Conservation (phyloP, 2,797 vertebrate species). For the Malurus splendens region DNA sequence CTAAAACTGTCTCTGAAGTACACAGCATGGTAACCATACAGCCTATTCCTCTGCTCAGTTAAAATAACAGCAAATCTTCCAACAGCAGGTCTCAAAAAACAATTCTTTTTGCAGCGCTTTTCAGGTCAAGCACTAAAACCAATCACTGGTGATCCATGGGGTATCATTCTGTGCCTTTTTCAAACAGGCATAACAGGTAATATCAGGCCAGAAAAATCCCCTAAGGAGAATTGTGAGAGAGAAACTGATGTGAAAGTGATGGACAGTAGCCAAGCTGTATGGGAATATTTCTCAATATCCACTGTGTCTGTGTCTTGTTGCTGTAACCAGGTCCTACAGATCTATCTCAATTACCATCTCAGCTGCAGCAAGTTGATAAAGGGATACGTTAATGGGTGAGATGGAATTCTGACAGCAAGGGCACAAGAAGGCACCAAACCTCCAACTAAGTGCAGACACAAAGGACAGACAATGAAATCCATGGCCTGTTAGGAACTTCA, state of each 20-base stretch:
- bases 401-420: background rate
- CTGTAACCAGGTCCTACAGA: accelerated
- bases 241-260: background rate
- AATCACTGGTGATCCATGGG: background rate
- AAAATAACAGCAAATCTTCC: background rate
- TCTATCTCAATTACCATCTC: background rate
- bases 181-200: background rate
- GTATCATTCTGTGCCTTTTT: background rate
- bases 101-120: background rate
- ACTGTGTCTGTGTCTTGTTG: background rate
- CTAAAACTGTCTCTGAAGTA: background rate
- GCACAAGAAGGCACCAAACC: background rate
- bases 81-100: background rate
- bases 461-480: background rate
- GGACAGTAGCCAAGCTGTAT: background rate
- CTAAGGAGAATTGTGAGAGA: background rate
- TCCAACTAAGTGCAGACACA: background rate
- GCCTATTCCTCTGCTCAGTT: background rate
- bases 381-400: background rate
- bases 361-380: background rate
- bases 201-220: background rate
- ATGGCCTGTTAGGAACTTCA: background rate
- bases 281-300: background rate
- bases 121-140: background rate
- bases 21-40: background rate